phyloP scores from a whole-genome alignment of 2,113 vertebrate genomes.

The Vimba vimba region DNA sequence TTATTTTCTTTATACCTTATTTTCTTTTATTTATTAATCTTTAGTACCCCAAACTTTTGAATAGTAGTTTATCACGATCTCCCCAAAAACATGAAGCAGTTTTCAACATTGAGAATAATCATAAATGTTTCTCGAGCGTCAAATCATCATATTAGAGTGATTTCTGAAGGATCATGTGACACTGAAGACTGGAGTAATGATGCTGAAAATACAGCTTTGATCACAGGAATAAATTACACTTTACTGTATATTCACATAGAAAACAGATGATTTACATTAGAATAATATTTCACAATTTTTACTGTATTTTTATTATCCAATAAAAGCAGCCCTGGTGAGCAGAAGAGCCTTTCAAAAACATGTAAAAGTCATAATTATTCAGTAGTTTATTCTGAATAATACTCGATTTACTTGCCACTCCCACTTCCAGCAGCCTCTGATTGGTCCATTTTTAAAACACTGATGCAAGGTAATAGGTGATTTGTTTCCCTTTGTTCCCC shows the following conservation, averaged over 20 bases:
- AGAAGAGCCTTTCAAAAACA: background rate
- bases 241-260: background rate
- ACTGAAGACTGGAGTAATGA: background rate
- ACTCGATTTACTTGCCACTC: background rate
- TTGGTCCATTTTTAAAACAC: background rate
- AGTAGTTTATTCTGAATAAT: no score
- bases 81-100: background rate
- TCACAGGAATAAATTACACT: background rate
- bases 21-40: background rate
- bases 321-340: background rate
- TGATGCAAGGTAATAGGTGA: background rate
- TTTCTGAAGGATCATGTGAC: background rate
- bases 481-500: slow-evolving; percentile 46
- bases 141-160: background rate
- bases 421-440: background rate
- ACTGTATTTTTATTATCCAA: background rate
- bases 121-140: no score
- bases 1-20: background rate
- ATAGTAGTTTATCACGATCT: background rate
- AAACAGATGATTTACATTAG: background rate
- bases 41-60: background rate
- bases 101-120: no score
- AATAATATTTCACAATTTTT: background rate
- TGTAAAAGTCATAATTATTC: background rate
- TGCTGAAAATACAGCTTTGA: background rate